phyloP scores from a whole-genome alignment of 1,140 invertebrate species.

The Cotesia vestalis region DNA sequence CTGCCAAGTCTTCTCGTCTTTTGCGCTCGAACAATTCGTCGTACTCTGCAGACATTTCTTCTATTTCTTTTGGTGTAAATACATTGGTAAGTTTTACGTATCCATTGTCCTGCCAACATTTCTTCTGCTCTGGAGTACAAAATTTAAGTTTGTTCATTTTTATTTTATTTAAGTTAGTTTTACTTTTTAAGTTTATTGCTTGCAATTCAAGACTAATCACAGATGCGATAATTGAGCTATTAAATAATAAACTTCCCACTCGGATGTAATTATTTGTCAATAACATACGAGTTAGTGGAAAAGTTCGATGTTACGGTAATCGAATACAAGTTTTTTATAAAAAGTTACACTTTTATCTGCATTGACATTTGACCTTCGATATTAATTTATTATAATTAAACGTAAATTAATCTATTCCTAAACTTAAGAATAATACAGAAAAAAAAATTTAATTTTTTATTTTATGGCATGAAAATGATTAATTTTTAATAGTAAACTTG shows the following conservation, averaged over 20 bases:
- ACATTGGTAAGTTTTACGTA: slow-evolving; percentile 65
- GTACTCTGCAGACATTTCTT: slow-evolving; percentile 64
- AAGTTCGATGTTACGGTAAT: background rate
- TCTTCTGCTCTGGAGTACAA: slow-evolving; percentile 61
- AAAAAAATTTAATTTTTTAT: no score
- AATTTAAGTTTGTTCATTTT: slow-evolving; percentile 53
- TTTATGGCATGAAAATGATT: no score
- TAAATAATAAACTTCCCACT: slow-evolving; percentile 10
- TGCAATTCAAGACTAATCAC: no score
- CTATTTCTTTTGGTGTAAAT: slow-evolving; percentile 60
- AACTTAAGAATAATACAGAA: no score
- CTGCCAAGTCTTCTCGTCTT: slow-evolving; percentile 47
- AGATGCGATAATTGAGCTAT: background rate
- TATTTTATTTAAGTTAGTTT: background rate
- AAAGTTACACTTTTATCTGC: no score
- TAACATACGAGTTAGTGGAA: background rate
- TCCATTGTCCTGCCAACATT: slow-evolving; percentile 66
- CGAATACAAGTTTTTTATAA: no score
- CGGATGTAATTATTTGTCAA: background rate
- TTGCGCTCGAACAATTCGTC: slow-evolving; percentile 64
- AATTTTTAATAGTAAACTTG: no score
- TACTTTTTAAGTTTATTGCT: no score
- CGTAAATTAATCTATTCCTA: no score
- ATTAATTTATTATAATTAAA: no score
- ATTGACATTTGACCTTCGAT: no score